phyloP scores from a whole-genome alignment of 2,113 vertebrate genomes.

The Nothobranchius kuhntae region DNA sequence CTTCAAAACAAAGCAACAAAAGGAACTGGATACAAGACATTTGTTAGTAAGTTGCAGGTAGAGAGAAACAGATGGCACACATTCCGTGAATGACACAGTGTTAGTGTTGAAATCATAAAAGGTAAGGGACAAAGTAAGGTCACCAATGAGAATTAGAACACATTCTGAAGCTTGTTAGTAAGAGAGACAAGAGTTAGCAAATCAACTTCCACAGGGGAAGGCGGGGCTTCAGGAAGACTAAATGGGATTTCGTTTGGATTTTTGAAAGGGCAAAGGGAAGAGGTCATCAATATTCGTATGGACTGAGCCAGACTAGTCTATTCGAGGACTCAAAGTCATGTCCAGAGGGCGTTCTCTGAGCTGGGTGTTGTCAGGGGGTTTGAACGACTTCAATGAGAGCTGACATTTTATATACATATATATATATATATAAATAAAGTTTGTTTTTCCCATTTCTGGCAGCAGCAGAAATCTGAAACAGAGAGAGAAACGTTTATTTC shows the following conservation, averaged over 20 bases:
- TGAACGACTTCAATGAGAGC: slow-evolving; percentile 33
- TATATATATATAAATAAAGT: neutral
- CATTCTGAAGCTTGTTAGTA: slow-evolving; percentile 86
- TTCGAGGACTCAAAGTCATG: slow-evolving; percentile 17
- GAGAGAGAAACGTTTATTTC: slow-evolving; percentile 25
- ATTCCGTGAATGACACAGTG: slow-evolving; percentile 89
- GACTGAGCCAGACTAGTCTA: slow-evolving; percentile 67
- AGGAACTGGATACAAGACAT: slow-evolving; percentile 69
- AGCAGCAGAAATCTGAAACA: slow-evolving; percentile 60
- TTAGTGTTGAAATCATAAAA: slow-evolving; percentile 84
- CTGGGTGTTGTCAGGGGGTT: slow-evolving; percentile 48
- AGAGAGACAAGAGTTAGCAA: slow-evolving; percentile 87
- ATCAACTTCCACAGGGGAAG: slow-evolving; percentile 73
- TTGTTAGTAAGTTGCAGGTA: slow-evolving; percentile 80
- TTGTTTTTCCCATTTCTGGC: neutral
- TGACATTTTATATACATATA: neutral
- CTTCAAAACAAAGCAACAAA: slow-evolving; percentile 57
- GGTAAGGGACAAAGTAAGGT: slow-evolving; percentile 63
- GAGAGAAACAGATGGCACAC: slow-evolving; percentile 82
- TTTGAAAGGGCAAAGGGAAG: slow-evolving; percentile 67
- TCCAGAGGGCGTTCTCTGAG: slow-evolving; percentile 3
- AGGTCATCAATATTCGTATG: slow-evolving; percentile 76
- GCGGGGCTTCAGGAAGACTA: slow-evolving; percentile 53
- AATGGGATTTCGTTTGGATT: slow-evolving; percentile 40
- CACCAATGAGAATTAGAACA: slow-evolving; percentile 76